Evolutionary conservation across 2,888 invertebrate genomes (phyloP).

Genomic region (Dinocampus coccinellae): DNA sequence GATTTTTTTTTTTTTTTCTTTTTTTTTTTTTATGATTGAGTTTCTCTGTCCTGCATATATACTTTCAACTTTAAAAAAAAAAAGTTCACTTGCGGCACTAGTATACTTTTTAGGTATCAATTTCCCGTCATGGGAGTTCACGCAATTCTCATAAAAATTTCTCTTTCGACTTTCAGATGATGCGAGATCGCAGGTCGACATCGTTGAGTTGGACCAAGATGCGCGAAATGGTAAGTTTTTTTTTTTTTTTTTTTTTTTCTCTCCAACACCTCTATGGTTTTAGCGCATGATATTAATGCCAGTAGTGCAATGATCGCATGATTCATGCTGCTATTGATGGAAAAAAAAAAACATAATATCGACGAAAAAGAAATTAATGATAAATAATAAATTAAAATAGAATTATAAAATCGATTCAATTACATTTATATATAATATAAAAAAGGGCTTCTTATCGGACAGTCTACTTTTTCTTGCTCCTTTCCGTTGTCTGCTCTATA

Average conservation of each 20-base stretch:
- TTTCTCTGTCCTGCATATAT: neutral
- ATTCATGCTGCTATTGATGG: neutral
- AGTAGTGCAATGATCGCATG: constrained; percentile 14
- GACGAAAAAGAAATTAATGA: neutral
- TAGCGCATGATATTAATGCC: constrained; percentile 14
- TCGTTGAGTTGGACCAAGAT: neutral
- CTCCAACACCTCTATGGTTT: neutral
- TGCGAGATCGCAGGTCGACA: constrained; percentile 14
- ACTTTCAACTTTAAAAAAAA: neutral
- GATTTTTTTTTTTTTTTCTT: neutral
- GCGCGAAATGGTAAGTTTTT: constrained; percentile 16
- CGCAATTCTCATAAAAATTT: constrained; percentile 6
- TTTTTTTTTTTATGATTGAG: neutral
- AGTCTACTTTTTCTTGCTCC: constrained; percentile 3
- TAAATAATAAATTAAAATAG: neutral
- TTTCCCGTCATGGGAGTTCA: constrained; percentile 15
- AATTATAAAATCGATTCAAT: neutral
- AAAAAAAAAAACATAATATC: neutral
- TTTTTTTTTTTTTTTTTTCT: neutral
- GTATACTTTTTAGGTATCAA: neutral
- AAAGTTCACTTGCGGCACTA: neutral
- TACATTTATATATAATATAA: neutral
- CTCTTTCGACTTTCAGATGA: constrained; percentile 47
- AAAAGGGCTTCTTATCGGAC: constrained; percentile 27
- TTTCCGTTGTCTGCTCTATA: constrained; percentile 25